phyloP scores from a whole-genome alignment of 2,797 vertebrate species.

The Sebastes kiyomatsui region DNA sequence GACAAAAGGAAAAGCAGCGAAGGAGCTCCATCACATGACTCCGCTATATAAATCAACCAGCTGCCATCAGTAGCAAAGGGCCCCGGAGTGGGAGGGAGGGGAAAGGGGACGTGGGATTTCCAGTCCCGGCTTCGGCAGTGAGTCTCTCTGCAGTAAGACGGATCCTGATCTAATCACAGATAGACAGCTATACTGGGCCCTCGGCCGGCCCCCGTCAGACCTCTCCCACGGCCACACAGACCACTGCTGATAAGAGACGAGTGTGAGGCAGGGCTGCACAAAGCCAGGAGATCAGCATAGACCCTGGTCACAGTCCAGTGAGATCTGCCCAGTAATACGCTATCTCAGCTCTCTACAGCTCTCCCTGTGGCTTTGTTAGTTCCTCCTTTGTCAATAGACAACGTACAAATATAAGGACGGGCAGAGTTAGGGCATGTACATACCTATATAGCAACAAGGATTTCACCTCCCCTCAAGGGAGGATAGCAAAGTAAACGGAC shows the following conservation, averaged over 20 bases:
- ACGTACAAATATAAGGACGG: slow-evolving; percentile 1
- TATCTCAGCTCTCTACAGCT: slow-evolving; percentile 41
- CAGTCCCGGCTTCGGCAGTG: slow-evolving; percentile 29
- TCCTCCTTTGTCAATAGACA: slow-evolving; percentile 52
- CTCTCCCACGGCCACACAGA: slow-evolving; percentile 74
- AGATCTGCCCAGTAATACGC: slow-evolving; percentile 65
- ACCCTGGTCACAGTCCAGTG: slow-evolving; percentile 62
- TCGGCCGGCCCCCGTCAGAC: slow-evolving; percentile 47
- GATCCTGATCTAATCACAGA: slow-evolving; percentile 78
- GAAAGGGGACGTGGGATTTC: slow-evolving; percentile 44
- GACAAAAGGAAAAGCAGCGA: slow-evolving; percentile 51
- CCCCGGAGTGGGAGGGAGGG: slow-evolving; percentile 54
- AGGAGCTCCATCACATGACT: slow-evolving; percentile 66
- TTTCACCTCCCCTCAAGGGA: not conserved
- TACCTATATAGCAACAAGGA: slow-evolving; percentile 13
- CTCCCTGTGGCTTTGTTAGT: slow-evolving; percentile 59
- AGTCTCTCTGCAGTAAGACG: slow-evolving; percentile 62
- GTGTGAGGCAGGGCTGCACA: slow-evolving; percentile 50
- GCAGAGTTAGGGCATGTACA: not conserved
- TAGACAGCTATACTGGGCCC: slow-evolving; percentile 51
- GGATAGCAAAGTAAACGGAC: not conserved
- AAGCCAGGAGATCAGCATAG: slow-evolving; percentile 65
- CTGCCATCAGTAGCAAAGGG: slow-evolving; percentile 57
- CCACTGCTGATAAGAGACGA: slow-evolving; percentile 65
- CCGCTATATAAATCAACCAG: slow-evolving; percentile 72